Conservation (phyloP, 2,113 vertebrate species). For the Cheirogaleus medius region DNA sequence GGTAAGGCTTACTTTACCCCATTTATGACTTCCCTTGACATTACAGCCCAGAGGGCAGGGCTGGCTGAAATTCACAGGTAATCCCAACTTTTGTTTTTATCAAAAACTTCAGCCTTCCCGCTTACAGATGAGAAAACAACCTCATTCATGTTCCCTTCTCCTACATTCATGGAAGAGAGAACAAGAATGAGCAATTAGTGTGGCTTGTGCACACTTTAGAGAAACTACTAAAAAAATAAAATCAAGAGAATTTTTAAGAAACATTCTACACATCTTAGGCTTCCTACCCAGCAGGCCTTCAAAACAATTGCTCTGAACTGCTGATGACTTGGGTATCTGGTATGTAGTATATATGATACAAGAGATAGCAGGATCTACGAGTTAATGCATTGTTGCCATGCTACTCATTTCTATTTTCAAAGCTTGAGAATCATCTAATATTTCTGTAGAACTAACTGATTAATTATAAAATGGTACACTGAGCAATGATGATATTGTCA, state of each 20-base stretch:
- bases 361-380: background rate
- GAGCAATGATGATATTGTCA: background rate
- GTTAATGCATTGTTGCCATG: background rate
- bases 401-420: background rate
- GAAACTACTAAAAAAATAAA: background rate
- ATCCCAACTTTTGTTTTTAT: background rate
- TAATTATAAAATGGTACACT: background rate
- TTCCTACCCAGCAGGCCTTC: background rate
- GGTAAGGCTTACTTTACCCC: background rate
- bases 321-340: background rate
- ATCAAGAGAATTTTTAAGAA: background rate
- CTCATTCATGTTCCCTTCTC: background rate
- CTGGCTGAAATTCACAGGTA: background rate
- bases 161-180: background rate
- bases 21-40: background rate
- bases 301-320: background rate
- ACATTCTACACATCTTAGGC: background rate
- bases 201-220: background rate
- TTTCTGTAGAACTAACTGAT: background rate
- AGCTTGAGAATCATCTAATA: background rate
- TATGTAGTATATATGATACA: fast-evolving
- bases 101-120: background rate
- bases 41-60: background rate
- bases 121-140: background rate
- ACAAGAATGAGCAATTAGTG: background rate